A percentile compares a stretch with the other conserved stretches of the same genome.
phyloP scores from a whole-genome alignment of 2,888 invertebrate species.

The Sinodicranocentrus sp. region DNA sequence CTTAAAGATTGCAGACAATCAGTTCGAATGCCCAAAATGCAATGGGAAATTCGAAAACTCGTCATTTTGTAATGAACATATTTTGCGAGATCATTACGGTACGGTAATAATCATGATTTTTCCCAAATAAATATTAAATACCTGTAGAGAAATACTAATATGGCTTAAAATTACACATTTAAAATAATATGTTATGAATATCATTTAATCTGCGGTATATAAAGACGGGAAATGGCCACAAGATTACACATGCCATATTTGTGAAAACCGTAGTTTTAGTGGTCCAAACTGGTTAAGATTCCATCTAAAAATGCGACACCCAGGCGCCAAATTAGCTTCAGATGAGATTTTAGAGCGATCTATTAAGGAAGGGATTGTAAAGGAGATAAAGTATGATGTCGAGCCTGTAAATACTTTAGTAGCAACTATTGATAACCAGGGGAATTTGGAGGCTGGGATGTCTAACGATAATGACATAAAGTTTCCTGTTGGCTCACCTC shows the following conservation, averaged over 20 bases:
- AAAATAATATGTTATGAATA: not conserved
- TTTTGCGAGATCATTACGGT: conserved; percentile 37
- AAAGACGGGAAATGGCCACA: conserved; percentile 41
- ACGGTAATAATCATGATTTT: not conserved
- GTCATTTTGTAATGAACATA: conserved; percentile 39
- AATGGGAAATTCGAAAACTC: conserved; percentile 22
- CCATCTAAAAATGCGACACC: conserved; percentile 42
- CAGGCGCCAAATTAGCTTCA: conserved; percentile 7
- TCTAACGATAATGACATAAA: not conserved
- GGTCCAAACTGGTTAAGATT: conserved; percentile 8
- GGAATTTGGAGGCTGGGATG: not conserved
- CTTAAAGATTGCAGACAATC: not conserved
- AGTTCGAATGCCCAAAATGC: conserved; percentile 34
- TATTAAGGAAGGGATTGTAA: not conserved
- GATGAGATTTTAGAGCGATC: conserved; percentile 36
- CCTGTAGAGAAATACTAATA: not conserved
- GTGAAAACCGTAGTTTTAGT: conserved; percentile 19
- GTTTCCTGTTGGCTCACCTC: not conserved
- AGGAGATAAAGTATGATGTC: conserved; percentile 32
- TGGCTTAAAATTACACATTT: not conserved
- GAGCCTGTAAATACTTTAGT: not conserved
- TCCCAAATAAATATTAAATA: not conserved
- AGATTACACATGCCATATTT: conserved; percentile 22
- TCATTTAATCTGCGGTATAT: not conserved
- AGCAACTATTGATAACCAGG: not conserved